Base-by-base conservation (phyloP, 1,140 invertebrate genomes). In the Goniozus legneri region DNA sequence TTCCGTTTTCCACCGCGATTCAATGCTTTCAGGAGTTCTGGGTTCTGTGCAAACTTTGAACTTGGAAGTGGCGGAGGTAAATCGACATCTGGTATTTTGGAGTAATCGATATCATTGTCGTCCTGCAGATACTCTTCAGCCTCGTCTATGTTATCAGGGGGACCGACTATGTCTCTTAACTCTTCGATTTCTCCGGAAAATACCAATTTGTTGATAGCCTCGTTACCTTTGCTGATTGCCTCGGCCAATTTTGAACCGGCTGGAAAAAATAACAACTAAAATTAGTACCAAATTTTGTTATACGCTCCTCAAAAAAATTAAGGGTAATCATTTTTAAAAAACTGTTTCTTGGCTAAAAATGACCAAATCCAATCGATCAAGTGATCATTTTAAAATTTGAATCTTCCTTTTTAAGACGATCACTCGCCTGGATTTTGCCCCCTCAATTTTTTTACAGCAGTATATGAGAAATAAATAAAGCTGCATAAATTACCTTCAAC, bases 101-200 rank as follows among this genome's bases (percentile, higher is more conserved):
- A 62, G 37, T 66, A 74, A 52, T 76, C 70, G 14, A 77, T 67
- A 2, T 77, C 73, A n/a, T 73, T 65, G 0, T 73, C 68, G 21
- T 77, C 76, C 3, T 77, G 75, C 3, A 81, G 50, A 50, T 73
- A 80, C 7, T 87, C 82, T 45, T 82, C 81, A 44, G 79, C 78
- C 7, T 76, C 71, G 3, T 75, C 75, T 3, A 81, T 69, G 47
- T 84, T 83, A 39, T 82, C 76, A 77, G 78, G 36, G 76, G 84
- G 50, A n/a, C 60, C 53, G 57, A 88, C 83, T 1, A 89, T 81
- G 60, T 91, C 88, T 33, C 83, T 79, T 20, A 91, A 57, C 62
- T 90, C 87, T 66, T 88, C 85, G 44, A 91, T 81, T 67, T 87
- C 85, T 33, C 88, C 88, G 4, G 86, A 84, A 52, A 84, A 81